Percentiles rank a stretch among this genome's conserved stretches.
phyloP scores from a whole-genome alignment of 2,888 invertebrate species.

The Erebia ligea region DNA sequence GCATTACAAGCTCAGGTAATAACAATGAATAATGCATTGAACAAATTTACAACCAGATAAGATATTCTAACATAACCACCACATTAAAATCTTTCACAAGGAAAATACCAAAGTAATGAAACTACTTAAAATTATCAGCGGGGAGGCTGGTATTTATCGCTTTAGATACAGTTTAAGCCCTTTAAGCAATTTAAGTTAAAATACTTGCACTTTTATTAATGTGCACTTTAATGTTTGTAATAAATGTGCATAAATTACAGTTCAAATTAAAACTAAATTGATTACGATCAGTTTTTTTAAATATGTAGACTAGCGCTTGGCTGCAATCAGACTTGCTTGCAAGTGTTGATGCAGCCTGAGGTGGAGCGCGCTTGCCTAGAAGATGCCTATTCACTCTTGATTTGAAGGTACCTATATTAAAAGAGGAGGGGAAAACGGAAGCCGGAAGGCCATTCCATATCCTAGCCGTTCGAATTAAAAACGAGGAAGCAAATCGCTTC shows the following conservation, averaged over 20 bases:
- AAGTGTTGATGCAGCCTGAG: too few relatives aligned
- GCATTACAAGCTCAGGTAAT: neutral
- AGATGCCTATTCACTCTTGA: too few relatives aligned
- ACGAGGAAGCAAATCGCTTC: too few relatives aligned
- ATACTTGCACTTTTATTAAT: conserved; percentile 1
- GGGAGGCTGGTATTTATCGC: conserved; percentile 9
- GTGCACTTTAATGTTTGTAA: neutral
- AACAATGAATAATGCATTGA: conserved; percentile 5
- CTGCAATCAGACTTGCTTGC: too few relatives aligned
- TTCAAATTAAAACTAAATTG: neutral
- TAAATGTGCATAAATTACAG: neutral
- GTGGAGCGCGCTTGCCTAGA: too few relatives aligned
- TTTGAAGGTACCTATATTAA: too few relatives aligned
- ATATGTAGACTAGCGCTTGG: too few relatives aligned
- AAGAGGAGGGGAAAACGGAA: too few relatives aligned
- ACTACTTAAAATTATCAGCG: conserved; percentile 22
- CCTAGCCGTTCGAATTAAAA: too few relatives aligned
- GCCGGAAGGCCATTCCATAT: too few relatives aligned
- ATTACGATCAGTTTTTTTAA: too few relatives aligned
- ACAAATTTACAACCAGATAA: conserved; percentile 16
- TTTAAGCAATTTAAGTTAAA: conserved; percentile 3
- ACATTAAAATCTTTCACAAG: neutral
- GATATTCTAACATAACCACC: conserved; percentile 8
- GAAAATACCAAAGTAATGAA: conserved; percentile 13
- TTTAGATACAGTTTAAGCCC: conserved; percentile 8